Conservation (phyloP, 92 coral and sea anemone genomes). For the Pocillopora meandrina region DNA sequence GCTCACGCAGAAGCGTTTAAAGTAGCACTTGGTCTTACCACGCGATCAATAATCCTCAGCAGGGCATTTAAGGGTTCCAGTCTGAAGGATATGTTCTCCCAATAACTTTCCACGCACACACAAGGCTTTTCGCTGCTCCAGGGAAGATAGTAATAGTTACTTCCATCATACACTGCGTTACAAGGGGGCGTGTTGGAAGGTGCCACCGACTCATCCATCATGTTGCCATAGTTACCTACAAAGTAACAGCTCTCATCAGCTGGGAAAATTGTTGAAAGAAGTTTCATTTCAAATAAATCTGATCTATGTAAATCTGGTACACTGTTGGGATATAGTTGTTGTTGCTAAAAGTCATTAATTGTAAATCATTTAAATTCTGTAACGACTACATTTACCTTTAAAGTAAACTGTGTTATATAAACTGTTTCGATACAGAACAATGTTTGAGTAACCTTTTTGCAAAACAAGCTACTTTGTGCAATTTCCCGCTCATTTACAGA, state of each 20-base stretch:
- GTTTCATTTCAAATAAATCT: background rate
- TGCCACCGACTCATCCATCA: slow-evolving; percentile 92
- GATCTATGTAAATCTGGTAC: too few species aligned
- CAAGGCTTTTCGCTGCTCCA: slow-evolving; percentile 94
- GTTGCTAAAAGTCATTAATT: too few species aligned
- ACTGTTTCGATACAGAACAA: too few species aligned
- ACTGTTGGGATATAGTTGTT: too few species aligned
- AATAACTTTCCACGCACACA: slow-evolving; percentile 92
- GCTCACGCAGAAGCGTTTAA: background rate
- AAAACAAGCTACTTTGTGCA: too few species aligned
- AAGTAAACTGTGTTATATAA: too few species aligned
- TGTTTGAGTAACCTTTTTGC: too few species aligned
- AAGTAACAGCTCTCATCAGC: background rate
- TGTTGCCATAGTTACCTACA: slow-evolving; percentile 97
- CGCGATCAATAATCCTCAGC: slow-evolving; percentile 59
- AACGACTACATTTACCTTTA: too few species aligned
- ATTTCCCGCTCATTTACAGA: too few species aligned
- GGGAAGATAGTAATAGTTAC: slow-evolving; percentile 83
- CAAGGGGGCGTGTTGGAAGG: slow-evolving; percentile 95
- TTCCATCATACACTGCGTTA: slow-evolving; percentile 94
- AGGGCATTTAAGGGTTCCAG: slow-evolving; percentile 81
- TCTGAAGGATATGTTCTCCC: slow-evolving; percentile 96
- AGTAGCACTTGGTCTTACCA: slow-evolving; percentile 64
- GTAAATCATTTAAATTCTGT: too few species aligned
- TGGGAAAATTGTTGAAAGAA: background rate